A percentile compares a stretch with the other conserved stretches of the same genome.
These are phyloP conservation scores for Drosophila conformis DNA, from an alignment of 2,888 invertebrate genomes.

Conservation along the genomic window DNA sequence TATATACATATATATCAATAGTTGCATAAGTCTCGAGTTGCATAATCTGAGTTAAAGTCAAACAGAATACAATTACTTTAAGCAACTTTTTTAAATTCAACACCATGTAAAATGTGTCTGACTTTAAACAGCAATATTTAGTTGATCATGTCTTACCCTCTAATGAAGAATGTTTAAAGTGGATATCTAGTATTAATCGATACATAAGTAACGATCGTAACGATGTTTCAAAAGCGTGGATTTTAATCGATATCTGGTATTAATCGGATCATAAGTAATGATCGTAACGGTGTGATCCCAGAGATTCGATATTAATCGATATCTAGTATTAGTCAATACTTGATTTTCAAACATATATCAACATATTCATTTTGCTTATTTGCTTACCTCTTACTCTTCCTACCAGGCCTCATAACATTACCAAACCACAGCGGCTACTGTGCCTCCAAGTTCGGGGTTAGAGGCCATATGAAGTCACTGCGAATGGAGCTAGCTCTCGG, in stretches of 20 bases:
- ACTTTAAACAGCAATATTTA: too few relatives aligned
- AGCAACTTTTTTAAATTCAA: neutral
- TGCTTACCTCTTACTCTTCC: neutral
- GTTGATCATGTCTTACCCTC: too few relatives aligned
- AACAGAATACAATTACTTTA: neutral
- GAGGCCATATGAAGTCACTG: slow-evolving; percentile 79
- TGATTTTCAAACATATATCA: neutral
- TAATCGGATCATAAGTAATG: too few relatives aligned
- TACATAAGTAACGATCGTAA: too few relatives aligned
- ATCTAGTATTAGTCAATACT: too few relatives aligned
- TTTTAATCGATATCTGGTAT: too few relatives aligned
- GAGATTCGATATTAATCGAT: too few relatives aligned
- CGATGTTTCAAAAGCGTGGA: too few relatives aligned
- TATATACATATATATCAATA: neutral
- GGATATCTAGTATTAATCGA: too few relatives aligned
- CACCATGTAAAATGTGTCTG: too few relatives aligned
- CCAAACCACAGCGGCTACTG: slow-evolving; percentile 71
- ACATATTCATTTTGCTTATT: neutral
- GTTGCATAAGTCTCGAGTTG: neutral
- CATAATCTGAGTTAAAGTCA: neutral
- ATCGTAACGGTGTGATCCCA: too few relatives aligned
- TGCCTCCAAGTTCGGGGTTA: slow-evolving; percentile 82
- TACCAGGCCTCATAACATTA: slow-evolving; percentile 49
- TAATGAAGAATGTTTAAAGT: too few relatives aligned
- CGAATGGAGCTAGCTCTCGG: slow-evolving; percentile 74